These are phyloP conservation scores for Pomatorhinus ruficollis DNA, from an alignment of 2,113 vertebrate genomes.

Conservation along the genomic window DNA sequence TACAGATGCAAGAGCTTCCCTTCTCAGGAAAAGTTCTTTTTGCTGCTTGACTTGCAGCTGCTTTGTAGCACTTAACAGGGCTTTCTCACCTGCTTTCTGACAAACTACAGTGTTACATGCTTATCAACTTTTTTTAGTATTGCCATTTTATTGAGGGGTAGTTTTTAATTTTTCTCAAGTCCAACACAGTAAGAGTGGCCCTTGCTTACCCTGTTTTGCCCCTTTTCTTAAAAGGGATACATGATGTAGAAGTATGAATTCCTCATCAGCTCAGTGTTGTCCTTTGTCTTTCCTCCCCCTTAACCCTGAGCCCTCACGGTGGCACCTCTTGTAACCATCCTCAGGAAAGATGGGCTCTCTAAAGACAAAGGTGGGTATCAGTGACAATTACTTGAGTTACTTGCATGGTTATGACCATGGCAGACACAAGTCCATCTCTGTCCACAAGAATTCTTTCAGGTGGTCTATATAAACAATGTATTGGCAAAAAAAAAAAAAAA, in stretches of 20 bases:
- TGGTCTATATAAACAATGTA: background rate
- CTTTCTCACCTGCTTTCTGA: background rate
- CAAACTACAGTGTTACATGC: background rate
- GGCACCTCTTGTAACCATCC: background rate
- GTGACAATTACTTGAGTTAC: background rate
- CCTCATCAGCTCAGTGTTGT: background rate
- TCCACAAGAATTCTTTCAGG: background rate
- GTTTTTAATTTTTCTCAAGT: background rate
- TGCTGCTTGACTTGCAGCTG: background rate
- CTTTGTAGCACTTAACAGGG: background rate
- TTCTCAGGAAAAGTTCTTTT: background rate
- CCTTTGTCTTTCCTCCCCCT: background rate
- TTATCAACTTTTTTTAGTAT: background rate
- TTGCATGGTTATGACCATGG: background rate
- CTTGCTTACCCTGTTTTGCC: background rate
- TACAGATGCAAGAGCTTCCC: background rate
- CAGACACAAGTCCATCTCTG: background rate
- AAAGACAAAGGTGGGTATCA: background rate
- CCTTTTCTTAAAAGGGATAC: background rate
- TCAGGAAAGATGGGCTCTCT: background rate
- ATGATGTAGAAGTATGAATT: background rate
- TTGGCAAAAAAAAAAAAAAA: background rate
- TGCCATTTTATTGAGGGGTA: background rate
- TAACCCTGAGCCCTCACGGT: background rate
- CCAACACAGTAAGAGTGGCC: background rate